Percentiles rank a stretch among this genome's conserved stretches.
Evolutionary conservation across 1,140 invertebrate species (phyloP).

Genomic region (Apis cerana): DNA sequence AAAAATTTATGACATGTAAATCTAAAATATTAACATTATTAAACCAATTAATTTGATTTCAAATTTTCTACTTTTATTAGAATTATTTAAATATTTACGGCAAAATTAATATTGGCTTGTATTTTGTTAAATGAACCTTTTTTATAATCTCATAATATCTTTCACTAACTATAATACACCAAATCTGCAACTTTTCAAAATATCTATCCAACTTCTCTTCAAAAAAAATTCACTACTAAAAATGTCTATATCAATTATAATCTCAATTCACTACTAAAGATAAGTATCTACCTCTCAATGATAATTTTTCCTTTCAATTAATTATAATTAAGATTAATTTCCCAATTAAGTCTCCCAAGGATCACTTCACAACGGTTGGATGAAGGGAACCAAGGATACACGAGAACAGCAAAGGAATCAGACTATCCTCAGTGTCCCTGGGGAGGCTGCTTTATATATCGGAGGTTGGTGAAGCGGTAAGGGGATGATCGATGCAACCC

Average conservation of each 20-base stretch:
- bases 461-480: slow-evolving; percentile 31
- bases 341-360: too few species aligned
- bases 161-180: background rate
- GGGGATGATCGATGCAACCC: slow-evolving; percentile 77
- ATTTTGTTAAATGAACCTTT: too few species aligned
- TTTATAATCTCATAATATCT: too few species aligned
- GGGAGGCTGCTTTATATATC: slow-evolving; percentile 75
- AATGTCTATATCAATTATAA: background rate
- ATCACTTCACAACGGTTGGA: slow-evolving; percentile 19
- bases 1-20: too few species aligned
- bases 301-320: background rate
- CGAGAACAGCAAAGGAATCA: slow-evolving; percentile 16
- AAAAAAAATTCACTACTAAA: background rate
- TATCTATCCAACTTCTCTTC: background rate
- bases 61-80: too few species aligned
- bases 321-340: background rate
- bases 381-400: background rate
- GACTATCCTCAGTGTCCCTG: slow-evolving; percentile 66
- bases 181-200: background rate
- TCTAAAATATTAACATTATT: too few species aligned
- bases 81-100: too few species aligned
- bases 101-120: too few species aligned
- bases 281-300: background rate
- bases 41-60: too few species aligned
- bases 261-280: background rate